phyloP scores from a whole-genome alignment of 2,888 invertebrate species.

The Vanessa cardui region DNA sequence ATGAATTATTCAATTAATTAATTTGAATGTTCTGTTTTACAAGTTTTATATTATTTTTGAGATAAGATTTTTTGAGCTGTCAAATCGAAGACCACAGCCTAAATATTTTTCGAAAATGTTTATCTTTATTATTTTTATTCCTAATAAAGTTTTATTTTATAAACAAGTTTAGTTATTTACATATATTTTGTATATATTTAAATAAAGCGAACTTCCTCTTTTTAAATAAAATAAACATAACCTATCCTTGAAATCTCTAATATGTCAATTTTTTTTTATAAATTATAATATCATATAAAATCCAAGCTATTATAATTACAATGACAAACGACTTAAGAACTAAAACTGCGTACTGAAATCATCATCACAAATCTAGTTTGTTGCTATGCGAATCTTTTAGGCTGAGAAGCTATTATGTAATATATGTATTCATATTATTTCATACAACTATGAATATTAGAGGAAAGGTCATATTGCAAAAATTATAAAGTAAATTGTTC shows the following conservation, averaged over 20 bases:
- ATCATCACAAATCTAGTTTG: conserved; percentile 4
- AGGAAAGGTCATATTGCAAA: conserved; percentile 5
- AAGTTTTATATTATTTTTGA: too few species aligned
- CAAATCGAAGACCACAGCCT: too few species aligned
- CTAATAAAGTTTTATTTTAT: too few species aligned
- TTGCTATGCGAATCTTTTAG: conserved; percentile 22
- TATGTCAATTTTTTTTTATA: neutral
- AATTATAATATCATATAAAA: too few species aligned
- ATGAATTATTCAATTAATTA: too few species aligned
- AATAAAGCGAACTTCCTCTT: neutral
- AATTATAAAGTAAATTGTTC: neutral
- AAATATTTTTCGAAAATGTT: too few species aligned
- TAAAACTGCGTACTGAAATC: neutral
- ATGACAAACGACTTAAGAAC: neutral
- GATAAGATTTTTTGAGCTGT: too few species aligned
- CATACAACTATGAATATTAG: conserved; percentile 12
- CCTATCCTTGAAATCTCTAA: neutral
- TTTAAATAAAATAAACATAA: neutral
- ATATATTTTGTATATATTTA: too few species aligned
- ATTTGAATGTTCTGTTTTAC: too few species aligned
- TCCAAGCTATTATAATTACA: neutral
- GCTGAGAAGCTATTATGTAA: neutral
- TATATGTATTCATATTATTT: conserved; percentile 1
- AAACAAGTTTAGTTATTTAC: too few species aligned
- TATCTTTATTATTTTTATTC: too few species aligned